phyloP scores from a whole-genome alignment of 2,888 invertebrate species.

The Dermolepida albohirtum region DNA sequence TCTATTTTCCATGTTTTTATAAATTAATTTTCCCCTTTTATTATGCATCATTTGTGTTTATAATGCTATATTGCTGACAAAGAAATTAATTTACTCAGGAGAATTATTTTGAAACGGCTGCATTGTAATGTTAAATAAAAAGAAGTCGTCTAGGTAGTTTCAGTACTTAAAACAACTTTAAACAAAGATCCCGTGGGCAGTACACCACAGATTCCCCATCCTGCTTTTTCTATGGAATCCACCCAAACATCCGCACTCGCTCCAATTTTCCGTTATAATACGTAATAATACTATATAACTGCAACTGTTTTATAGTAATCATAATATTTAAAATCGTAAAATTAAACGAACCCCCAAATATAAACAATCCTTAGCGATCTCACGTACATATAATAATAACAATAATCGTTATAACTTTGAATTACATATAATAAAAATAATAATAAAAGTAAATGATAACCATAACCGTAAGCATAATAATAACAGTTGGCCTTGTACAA shows the following conservation, averaged over 20 bases:
- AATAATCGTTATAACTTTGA: slow-evolving; percentile 62
- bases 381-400: slow-evolving; percentile 57
- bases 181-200: slow-evolving; percentile 16
- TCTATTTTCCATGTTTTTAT: too few relatives aligned
- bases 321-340: slow-evolving; percentile 45
- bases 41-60: too few relatives aligned
- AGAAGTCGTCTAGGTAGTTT: too few relatives aligned
- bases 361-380: slow-evolving; percentile 48
- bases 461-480: slow-evolving; percentile 62
- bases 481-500: slow-evolving; percentile 57
- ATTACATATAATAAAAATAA: slow-evolving; percentile 65
- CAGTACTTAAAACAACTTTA: slow-evolving; percentile 12
- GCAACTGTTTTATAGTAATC: slow-evolving; percentile 50
- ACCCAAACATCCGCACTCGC: background rate
- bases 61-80: too few relatives aligned
- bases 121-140: too few relatives aligned
- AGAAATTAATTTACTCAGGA: too few relatives aligned
- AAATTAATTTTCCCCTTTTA: too few relatives aligned
- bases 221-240: background rate
- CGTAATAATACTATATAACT: slow-evolving; percentile 15
- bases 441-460: slow-evolving; percentile 61
- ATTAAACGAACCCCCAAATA: slow-evolving; percentile 46
- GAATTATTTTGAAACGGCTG: too few relatives aligned
- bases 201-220: slow-evolving; percentile 1
- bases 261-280: slow-evolving; percentile 4